Evolutionary conservation across 2,113 vertebrate genomes (phyloP).

Genomic region (Eptatretus burgeri): DNA sequence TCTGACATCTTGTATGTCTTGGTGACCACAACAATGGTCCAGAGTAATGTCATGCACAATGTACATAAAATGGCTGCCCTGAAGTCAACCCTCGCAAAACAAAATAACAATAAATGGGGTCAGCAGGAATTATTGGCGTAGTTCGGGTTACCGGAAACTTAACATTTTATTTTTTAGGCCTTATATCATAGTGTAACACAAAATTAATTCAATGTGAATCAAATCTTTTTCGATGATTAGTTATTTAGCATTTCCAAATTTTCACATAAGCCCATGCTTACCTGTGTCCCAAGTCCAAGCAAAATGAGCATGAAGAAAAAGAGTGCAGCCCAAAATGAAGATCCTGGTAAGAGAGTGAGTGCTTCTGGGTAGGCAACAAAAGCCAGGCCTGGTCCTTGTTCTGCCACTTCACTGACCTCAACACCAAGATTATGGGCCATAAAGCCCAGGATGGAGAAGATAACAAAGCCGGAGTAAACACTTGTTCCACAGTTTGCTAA

Average conservation of each 20-base stretch:
- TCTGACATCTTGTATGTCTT: too few relatives aligned
- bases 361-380: slow-evolving; percentile 90
- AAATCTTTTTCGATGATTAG: background rate
- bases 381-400: slow-evolving; percentile 70
- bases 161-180: too few relatives aligned
- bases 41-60: too few relatives aligned
- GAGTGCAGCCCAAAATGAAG: slow-evolving; percentile 69
- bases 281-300: slow-evolving; percentile 82
- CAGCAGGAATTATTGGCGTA: too few relatives aligned
- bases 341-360: slow-evolving; percentile 66
- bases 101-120: too few relatives aligned
- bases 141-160: too few relatives aligned
- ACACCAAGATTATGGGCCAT: slow-evolving; percentile 78
- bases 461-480: slow-evolving; percentile 77
- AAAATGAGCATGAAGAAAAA: slow-evolving; percentile 99
- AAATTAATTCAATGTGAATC: too few relatives aligned
- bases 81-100: too few relatives aligned
- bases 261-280: slow-evolving; percentile 13
- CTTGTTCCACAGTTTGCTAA: slow-evolving; percentile 92
- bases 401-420: slow-evolving; percentile 63
- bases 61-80: too few relatives aligned
- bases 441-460: slow-evolving; percentile 96
- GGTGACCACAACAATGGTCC: too few relatives aligned
- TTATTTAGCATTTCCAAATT: slow-evolving; percentile 8
- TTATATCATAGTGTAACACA: too few relatives aligned